Conservation (phyloP, 2,113 vertebrate species). For the Riparia riparia region DNA sequence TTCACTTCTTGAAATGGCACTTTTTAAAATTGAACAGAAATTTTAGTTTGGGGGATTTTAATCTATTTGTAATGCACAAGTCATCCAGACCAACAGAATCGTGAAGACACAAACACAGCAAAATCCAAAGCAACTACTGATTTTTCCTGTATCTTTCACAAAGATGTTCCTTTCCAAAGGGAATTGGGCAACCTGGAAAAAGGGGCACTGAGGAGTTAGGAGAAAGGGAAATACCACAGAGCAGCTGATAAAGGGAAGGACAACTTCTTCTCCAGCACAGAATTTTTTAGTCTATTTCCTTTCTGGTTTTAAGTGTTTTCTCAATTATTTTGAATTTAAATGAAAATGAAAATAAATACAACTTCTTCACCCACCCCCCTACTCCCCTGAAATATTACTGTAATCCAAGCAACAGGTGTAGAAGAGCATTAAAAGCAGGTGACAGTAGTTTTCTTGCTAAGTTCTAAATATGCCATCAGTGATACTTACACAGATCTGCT, state of each 20-base stretch:
- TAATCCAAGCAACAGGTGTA: background rate
- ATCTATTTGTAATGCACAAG: background rate
- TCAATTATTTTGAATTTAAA: background rate
- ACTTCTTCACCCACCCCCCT: background rate
- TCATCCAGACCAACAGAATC: background rate
- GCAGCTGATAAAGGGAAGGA: background rate
- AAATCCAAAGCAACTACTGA: background rate
- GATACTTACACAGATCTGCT: constrained; percentile 66
- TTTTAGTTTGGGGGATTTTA: background rate
- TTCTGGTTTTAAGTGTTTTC: background rate
- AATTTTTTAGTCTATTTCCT: background rate
- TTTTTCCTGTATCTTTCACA: background rate
- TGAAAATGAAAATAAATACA: background rate
- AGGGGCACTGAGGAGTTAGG: background rate
- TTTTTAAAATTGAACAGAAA: background rate
- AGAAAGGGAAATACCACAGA: background rate
- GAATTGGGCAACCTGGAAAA: background rate
- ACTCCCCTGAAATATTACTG: background rate
- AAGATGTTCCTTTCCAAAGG: background rate
- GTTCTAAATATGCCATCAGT: background rate
- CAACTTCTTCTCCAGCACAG: background rate
- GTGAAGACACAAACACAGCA: background rate
- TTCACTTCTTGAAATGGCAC: background rate
- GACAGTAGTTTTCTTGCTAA: background rate
- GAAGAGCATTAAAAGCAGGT: background rate